Evolutionary conservation across 2,797 vertebrate genomes (phyloP).

Genomic region (Tamandua tetradactyla): DNA sequence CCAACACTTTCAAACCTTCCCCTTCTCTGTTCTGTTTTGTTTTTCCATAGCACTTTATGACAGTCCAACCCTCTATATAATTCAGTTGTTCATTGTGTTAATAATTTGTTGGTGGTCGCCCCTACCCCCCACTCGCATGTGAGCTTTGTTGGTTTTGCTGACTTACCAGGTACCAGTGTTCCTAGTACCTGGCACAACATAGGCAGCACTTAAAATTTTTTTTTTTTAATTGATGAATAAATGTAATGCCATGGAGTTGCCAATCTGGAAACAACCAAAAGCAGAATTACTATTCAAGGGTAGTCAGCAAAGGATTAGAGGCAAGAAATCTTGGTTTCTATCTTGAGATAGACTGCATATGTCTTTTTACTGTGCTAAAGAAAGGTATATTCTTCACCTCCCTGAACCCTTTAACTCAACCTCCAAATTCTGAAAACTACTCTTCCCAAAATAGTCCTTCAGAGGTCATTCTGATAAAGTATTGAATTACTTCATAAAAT

Average conservation of each 20-base stretch:
- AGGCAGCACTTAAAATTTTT: neutral
- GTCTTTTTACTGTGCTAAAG: neutral
- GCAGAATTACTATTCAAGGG: conserved; percentile 10
- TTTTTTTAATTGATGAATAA: conserved; percentile 37
- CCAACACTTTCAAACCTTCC: too few species aligned
- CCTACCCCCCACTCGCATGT: neutral
- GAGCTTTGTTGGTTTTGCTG: neutral
- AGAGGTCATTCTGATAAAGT: neutral
- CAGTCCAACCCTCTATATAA: neutral
- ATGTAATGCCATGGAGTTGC: neutral
- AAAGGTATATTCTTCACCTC: neutral
- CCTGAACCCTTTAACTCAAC: neutral
- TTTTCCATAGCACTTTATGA: neutral
- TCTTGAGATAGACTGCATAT: neutral
- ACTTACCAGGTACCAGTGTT: too few species aligned
- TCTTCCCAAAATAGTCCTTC: conserved; percentile 18
- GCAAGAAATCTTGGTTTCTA: neutral
- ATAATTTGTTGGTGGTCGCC: neutral
- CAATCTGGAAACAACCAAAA: conserved; percentile 33
- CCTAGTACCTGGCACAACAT: neutral
- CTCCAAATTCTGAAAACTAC: conserved; percentile 31
- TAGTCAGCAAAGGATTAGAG: conserved; percentile 46
- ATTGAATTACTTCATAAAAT: conserved; percentile 37
- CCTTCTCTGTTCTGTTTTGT: neutral
- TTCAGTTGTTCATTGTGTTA: neutral